Evolutionary conservation across 2,797 vertebrate species (phyloP).

Genomic region (Columba guinea): DNA sequence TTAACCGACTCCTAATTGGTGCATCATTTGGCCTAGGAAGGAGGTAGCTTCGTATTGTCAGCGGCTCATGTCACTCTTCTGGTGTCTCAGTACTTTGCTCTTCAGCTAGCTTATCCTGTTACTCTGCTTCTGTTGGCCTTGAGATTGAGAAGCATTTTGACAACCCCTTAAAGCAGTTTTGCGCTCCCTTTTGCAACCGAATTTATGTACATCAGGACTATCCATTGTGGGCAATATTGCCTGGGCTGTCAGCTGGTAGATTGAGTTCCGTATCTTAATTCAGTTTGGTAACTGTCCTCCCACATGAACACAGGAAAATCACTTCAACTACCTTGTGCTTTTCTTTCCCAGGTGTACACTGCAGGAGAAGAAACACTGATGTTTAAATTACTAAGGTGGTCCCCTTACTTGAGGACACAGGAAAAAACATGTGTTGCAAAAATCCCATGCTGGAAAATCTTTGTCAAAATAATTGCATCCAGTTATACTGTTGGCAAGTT

Average conservation of each 20-base stretch:
- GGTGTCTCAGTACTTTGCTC: background rate
- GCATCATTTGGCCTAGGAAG: background rate
- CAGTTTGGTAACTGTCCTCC: background rate
- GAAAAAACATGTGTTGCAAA: background rate
- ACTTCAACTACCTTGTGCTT: background rate
- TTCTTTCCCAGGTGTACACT: background rate
- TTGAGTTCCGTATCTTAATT: background rate
- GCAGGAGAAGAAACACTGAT: background rate
- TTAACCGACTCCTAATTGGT: conserved; percentile 15
- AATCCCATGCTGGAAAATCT: background rate
- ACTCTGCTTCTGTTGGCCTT: background rate
- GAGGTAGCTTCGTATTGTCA: background rate
- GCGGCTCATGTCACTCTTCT: background rate
- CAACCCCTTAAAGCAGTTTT: background rate
- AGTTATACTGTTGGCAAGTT: background rate
- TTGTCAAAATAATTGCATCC: background rate
- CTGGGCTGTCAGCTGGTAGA: background rate
- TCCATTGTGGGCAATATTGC: background rate
- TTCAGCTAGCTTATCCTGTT: background rate
- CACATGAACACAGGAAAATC: background rate
- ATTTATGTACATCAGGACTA: background rate
- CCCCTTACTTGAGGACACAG: background rate
- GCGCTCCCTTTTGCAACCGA: background rate
- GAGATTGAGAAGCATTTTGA: background rate
- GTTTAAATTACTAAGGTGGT: background rate